Percentiles rank a stretch among this genome's conserved stretches.
phyloP scores from a whole-genome alignment of 2,888 invertebrate species.

The Tipula unca region DNA sequence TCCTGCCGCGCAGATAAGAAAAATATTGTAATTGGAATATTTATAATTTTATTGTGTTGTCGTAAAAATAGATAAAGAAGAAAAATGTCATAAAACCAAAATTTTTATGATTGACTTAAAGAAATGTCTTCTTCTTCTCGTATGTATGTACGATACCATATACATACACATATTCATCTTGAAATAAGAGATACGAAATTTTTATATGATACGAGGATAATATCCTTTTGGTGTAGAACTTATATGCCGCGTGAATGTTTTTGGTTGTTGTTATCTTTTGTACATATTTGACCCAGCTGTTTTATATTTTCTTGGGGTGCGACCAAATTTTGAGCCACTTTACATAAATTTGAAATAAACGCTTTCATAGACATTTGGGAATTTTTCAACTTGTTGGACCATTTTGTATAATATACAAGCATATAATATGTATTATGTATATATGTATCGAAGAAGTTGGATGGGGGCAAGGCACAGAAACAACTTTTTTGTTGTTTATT shows the following conservation, averaged over 20 bases:
- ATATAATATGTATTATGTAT: too few species aligned
- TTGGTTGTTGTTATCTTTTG: neutral
- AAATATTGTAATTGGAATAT: conserved; percentile 8
- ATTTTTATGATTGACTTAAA: neutral
- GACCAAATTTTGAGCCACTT: neutral
- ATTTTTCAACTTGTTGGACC: neutral
- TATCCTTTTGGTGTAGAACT: too few species aligned
- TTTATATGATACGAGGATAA: too few species aligned
- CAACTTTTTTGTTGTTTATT: too few species aligned
- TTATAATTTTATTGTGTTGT: conserved; percentile 8
- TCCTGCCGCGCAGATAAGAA: neutral
- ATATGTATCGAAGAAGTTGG: neutral
- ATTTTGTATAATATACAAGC: too few species aligned
- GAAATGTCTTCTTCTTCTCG: neutral
- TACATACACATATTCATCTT: too few species aligned
- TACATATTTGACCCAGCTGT: neutral
- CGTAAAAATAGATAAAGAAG: neutral
- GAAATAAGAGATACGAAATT: neutral
- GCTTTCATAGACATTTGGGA: neutral
- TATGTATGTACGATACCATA: too few species aligned
- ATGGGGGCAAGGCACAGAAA: neutral
- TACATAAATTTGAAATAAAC: neutral
- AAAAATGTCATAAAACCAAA: neutral
- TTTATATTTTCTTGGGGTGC: neutral
- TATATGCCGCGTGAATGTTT: too few species aligned